Percentiles rank a stretch among this genome's conserved stretches.
Evolutionary conservation across 2,113 vertebrate species (phyloP).

Genomic region (Aleadryas rufinucha): DNA sequence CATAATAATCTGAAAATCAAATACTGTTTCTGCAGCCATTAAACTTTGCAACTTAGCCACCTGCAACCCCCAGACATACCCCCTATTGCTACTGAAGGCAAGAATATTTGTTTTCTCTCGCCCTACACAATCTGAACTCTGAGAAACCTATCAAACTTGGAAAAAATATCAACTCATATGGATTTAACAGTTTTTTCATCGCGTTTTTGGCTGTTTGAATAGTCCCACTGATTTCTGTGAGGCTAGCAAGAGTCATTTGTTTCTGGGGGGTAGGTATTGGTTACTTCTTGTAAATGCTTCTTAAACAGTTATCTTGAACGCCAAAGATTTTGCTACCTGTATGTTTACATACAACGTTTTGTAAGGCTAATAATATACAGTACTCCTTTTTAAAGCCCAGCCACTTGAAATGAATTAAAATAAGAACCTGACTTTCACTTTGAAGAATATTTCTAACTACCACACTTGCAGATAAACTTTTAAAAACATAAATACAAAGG

Average conservation of each 20-base stretch:
- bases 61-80: background rate
- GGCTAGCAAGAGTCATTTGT: background rate
- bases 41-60: background rate
- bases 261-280: background rate
- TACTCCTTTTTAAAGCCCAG: background rate
- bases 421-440: background rate
- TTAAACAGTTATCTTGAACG: background rate
- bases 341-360: background rate
- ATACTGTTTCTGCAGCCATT: background rate
- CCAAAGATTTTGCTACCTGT: background rate
- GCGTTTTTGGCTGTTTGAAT: background rate
- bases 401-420: background rate
- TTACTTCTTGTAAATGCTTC: background rate
- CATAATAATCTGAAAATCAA: background rate
- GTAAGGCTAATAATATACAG: background rate
- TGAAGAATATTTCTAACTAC: background rate
- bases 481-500: background rate
- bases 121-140: background rate
- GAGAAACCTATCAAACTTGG: background rate
- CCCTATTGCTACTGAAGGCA: background rate
- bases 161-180: background rate
- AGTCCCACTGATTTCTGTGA: background rate
- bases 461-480: background rate
- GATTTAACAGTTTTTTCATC: background rate
- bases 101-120: background rate